A percentile compares a stretch with the other conserved stretches of the same genome.
These are phyloP conservation scores for Drosophila subpulchrella DNA, from an alignment of 1,140 invertebrate genomes.

Conservation along the genomic window DNA sequence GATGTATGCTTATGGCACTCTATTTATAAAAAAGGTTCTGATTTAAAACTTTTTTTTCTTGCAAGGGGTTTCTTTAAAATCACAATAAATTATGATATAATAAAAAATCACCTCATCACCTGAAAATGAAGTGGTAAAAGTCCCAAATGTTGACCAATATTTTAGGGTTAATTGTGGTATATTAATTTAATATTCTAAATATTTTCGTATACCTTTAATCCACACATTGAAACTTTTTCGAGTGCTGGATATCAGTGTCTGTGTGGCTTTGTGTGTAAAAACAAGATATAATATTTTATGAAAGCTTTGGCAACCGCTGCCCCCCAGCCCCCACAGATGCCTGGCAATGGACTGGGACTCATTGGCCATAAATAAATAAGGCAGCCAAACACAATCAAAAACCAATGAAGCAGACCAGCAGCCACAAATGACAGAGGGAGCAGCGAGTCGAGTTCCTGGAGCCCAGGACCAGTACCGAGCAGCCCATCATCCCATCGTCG, in stretches of 20 bases:
- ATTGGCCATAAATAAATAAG: slow-evolving; percentile 78
- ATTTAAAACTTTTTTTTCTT: too few species aligned
- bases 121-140: too few species aligned
- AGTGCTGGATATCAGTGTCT: slow-evolving; percentile 12
- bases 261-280: slow-evolving; percentile 43
- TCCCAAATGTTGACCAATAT: too few species aligned
- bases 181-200: too few species aligned
- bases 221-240: too few species aligned
- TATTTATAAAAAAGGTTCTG: too few species aligned
- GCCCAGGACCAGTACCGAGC: not conserved
- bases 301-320: slow-evolving; percentile 37
- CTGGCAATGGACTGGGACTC: slow-evolving; percentile 17
- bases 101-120: too few species aligned
- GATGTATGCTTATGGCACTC: too few species aligned
- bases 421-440: slow-evolving; percentile 69
- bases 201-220: not conserved
- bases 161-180: too few species aligned
- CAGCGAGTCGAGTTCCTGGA: slow-evolving; percentile 2
- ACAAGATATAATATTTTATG: slow-evolving; percentile 80
- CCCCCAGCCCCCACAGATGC: not conserved
- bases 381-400: slow-evolving; percentile 80
- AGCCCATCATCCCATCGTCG: slow-evolving; percentile 6
- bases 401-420: slow-evolving; percentile 76
- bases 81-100: too few species aligned
- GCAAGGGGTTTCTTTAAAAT: too few species aligned